Evolutionary conservation across 1,140 invertebrate species (phyloP).

Genomic region (Melanaphis sacchari): DNA sequence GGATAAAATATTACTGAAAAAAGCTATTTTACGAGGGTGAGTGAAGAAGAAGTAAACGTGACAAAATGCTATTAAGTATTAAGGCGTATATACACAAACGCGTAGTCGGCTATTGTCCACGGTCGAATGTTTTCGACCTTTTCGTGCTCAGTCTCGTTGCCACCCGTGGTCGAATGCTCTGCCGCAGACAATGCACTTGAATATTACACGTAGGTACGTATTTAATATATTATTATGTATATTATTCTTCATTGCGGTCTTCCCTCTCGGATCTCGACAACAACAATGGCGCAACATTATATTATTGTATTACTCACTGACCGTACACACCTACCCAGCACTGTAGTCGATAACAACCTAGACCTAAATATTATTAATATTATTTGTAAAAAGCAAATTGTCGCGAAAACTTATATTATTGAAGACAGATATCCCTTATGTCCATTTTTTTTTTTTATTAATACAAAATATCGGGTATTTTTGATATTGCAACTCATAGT

Average conservation of each 20-base stretch:
- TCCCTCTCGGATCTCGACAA: not conserved
- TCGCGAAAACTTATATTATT: not conserved
- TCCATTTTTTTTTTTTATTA: not conserved
- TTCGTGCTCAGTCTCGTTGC: not conserved
- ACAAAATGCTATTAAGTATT: not conserved
- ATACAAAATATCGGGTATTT: not conserved
- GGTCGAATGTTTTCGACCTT: constrained; percentile 31
- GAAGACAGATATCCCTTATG: not conserved
- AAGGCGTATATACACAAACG: not conserved
- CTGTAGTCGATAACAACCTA: constrained; percentile 26
- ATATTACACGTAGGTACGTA: not conserved
- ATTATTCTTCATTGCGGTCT: constrained; percentile 6
- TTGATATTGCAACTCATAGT: not conserved
- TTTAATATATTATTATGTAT: not conserved
- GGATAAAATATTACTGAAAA: not conserved
- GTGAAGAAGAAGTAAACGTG: not conserved
- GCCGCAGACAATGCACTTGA: constrained; percentile 23
- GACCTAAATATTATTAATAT: not conserved
- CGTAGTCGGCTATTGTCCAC: not conserved
- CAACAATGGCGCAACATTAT: not conserved
- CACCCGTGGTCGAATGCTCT: not conserved
- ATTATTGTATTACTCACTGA: not conserved
- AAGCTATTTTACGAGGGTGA: not conserved
- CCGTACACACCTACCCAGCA: not conserved
- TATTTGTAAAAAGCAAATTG: not conserved